Evolutionary conservation across 2,888 invertebrate genomes (phyloP).

Genomic region (Synanthedon vespiformis): DNA sequence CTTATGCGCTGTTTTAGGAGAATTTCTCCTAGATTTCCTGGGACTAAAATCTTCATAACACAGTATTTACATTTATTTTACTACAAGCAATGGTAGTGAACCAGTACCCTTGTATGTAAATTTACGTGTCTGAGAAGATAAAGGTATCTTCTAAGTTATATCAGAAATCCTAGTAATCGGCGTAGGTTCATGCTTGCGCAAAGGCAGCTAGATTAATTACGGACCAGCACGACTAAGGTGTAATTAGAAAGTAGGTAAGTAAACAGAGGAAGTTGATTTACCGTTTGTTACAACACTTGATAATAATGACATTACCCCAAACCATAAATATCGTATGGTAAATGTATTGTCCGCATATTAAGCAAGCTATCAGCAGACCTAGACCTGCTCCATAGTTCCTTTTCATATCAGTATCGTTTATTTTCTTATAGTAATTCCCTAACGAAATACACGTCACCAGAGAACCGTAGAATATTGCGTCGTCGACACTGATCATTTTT

Average conservation of each 20-base stretch:
- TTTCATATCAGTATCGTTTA: conserved; percentile 57
- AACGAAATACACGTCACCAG: conserved; percentile 64
- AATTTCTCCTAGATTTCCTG: too few species aligned
- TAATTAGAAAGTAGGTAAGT: not conserved
- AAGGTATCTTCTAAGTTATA: too few species aligned
- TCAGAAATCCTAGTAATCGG: too few species aligned
- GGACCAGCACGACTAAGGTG: too few species aligned
- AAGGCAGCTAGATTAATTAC: too few species aligned
- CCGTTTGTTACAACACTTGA: conserved; percentile 68
- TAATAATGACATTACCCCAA: conserved; percentile 72
- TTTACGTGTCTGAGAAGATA: too few species aligned
- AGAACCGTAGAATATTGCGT: conserved; percentile 27
- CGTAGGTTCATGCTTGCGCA: too few species aligned
- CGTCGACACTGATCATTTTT: not conserved
- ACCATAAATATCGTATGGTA: conserved; percentile 72
- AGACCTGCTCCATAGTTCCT: conserved; percentile 72
- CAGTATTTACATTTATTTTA: too few species aligned
- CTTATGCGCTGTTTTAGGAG: too few species aligned
- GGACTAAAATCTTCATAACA: too few species aligned
- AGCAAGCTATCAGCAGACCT: conserved; percentile 67
- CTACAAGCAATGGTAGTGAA: too few species aligned
- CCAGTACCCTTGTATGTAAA: too few species aligned
- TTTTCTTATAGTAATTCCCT: conserved; percentile 70
- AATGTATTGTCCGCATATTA: conserved; percentile 73
- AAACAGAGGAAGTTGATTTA: conserved; percentile 26